These are phyloP conservation scores for Sebastes steindachneri DNA, from an alignment of 2,797 vertebrate species.

Conservation along the genomic window DNA sequence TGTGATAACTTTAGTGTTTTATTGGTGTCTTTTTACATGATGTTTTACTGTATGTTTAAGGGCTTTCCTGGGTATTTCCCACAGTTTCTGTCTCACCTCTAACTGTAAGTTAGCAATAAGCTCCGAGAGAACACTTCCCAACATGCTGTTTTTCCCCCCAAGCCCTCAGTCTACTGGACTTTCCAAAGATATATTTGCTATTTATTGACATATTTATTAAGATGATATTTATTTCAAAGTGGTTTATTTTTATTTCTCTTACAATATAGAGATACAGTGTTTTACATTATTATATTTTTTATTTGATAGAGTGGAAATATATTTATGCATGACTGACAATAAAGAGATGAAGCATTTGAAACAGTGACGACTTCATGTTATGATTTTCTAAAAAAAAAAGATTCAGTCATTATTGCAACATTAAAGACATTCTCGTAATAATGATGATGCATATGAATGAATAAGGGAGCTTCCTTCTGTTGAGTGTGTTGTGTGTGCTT, in stretches of 20 bases:
- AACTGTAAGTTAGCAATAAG: constrained; percentile 38
- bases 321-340: constrained; percentile 53
- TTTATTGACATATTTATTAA: constrained; percentile 79
- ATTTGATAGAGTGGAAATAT: constrained; percentile 32
- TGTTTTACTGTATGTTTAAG: constrained; percentile 24
- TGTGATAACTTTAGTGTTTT: neutral
- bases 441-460: constrained; percentile 12
- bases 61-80: constrained; percentile 75
- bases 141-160: constrained; percentile 58
- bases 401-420: constrained; percentile 32
- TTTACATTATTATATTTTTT: constrained; percentile 54
- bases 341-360: constrained; percentile 66
- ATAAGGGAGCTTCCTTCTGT: constrained; percentile 16
- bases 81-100: constrained; percentile 68
- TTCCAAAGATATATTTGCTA: constrained; percentile 75
- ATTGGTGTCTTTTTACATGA: neutral
- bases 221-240: constrained; percentile 71
- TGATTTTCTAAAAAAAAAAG: constrained; percentile 22
- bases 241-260: constrained; percentile 63
- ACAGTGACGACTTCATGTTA: constrained; percentile 52
- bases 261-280: constrained; percentile 51
- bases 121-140: constrained; percentile 20
- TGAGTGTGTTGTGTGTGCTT: constrained; percentile 12
- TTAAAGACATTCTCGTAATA: constrained; percentile 27
- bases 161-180: constrained; percentile 63